Conservation (phyloP, 2,888 invertebrate species). For the Caenorhabditis panamensis region DNA sequence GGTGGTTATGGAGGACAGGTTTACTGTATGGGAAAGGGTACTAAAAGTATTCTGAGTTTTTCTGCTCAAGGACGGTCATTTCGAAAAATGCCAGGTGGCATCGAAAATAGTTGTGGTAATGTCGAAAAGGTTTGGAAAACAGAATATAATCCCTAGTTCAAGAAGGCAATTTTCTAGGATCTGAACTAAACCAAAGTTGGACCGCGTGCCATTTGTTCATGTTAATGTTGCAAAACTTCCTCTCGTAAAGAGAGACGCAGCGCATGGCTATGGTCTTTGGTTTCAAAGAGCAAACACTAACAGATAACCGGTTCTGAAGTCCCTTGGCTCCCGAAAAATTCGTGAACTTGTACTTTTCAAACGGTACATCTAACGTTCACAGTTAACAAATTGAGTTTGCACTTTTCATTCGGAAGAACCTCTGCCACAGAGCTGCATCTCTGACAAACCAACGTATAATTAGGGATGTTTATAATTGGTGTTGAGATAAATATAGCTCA, state of each 20-base stretch:
- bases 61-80: neutral
- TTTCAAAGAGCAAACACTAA: slow-evolving; percentile 41
- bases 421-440: too few relatives aligned
- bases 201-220: neutral
- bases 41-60: neutral
- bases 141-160: neutral
- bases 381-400: too few relatives aligned
- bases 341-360: slow-evolving; percentile 28
- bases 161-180: neutral
- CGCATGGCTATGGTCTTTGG: slow-evolving; percentile 49
- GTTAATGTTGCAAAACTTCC: slow-evolving; percentile 15
- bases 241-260: slow-evolving; percentile 7
- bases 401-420: too few relatives aligned
- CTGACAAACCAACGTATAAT: too few relatives aligned
- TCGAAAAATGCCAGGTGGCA: neutral
- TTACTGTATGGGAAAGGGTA: slow-evolving; percentile 5
- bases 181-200: neutral
- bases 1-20: slow-evolving; percentile 28
- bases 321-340: too few relatives aligned
- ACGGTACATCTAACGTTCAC: neutral
- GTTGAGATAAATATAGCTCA: too few relatives aligned
- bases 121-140: neutral
- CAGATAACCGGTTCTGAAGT: slow-evolving; percentile 31
- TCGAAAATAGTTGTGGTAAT: neutral
- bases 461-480: too few relatives aligned